phyloP scores from a whole-genome alignment of 2,113 vertebrate genomes.

The Perccottus glenii region DNA sequence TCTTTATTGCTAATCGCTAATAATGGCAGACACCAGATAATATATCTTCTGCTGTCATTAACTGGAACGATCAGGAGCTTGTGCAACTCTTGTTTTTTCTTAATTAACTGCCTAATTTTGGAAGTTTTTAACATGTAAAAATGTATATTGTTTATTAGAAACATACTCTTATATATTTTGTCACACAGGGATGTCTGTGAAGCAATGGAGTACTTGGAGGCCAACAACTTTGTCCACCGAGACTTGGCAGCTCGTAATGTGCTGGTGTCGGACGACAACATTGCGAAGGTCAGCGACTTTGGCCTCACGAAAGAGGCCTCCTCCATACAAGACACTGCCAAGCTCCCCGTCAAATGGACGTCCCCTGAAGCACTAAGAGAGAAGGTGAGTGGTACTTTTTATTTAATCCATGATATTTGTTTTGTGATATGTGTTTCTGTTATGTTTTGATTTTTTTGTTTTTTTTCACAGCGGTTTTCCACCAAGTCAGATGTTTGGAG shows the following conservation, averaged over 20 bases:
- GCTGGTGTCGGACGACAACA: slow-evolving; percentile 95
- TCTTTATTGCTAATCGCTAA: slow-evolving; percentile 1
- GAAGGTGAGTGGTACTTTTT: slow-evolving; percentile 80
- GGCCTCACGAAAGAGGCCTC: slow-evolving; percentile 98
- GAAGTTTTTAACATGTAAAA: too few species aligned
- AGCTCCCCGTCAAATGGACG: slow-evolving; percentile 97
- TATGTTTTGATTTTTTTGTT: background rate
- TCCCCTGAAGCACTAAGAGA: slow-evolving; percentile 95
- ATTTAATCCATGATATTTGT: background rate
- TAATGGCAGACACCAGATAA: background rate
- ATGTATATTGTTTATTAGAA: too few species aligned
- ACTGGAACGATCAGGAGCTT: background rate
- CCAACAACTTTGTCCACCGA: slow-evolving; percentile 95
- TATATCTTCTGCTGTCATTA: background rate
- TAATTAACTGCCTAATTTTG: too few species aligned
- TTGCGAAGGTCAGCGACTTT: slow-evolving; percentile 97
- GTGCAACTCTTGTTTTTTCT: too few species aligned
- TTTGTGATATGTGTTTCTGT: background rate
- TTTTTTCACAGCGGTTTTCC: slow-evolving; percentile 88
- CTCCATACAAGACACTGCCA: slow-evolving; percentile 93
- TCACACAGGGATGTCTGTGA: slow-evolving; percentile 90
- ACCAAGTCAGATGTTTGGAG: slow-evolving; percentile 99
- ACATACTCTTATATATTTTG: background rate
- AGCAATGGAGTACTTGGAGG: slow-evolving; percentile 97
- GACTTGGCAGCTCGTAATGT: slow-evolving; percentile 98